phyloP scores from a whole-genome alignment of 2,888 invertebrate species.

The Troides aeacus region DNA sequence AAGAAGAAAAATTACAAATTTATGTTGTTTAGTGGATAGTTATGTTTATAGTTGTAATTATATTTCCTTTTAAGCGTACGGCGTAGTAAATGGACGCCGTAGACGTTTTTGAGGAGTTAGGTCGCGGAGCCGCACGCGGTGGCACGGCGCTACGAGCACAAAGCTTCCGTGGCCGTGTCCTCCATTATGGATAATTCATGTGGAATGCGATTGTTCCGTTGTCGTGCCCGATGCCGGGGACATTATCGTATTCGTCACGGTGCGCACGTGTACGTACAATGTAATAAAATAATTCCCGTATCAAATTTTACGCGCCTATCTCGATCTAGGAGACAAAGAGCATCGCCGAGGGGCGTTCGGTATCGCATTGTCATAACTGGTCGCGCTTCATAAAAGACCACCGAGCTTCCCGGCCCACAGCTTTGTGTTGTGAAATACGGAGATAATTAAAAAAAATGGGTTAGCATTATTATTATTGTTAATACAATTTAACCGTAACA shows the following conservation, averaged over 20 bases:
- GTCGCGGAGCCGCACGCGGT: slow-evolving; percentile 59
- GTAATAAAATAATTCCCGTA: slow-evolving; percentile 80
- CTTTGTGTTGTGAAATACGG: slow-evolving; percentile 58
- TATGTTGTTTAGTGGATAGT: too few relatives aligned
- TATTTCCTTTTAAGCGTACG: slow-evolving; percentile 9
- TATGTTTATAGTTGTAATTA: too few relatives aligned
- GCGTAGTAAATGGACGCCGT: neutral
- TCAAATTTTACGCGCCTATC: slow-evolving; percentile 79
- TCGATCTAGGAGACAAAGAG: slow-evolving; percentile 76
- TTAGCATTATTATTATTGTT: slow-evolving; percentile 50
- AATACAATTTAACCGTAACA: slow-evolving; percentile 13
- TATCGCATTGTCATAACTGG: slow-evolving; percentile 76
- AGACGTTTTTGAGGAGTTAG: slow-evolving; percentile 44
- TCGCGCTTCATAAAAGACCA: slow-evolving; percentile 67
- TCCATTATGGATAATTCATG: slow-evolving; percentile 73
- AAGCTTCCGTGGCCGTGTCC: slow-evolving; percentile 64
- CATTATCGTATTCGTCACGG: slow-evolving; percentile 78
- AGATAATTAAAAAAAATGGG: slow-evolving; percentile 56
- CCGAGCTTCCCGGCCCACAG: slow-evolving; percentile 55
- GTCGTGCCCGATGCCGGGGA: slow-evolving; percentile 57
- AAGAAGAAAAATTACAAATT: too few relatives aligned
- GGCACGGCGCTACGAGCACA: slow-evolving; percentile 61
- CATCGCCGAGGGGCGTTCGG: slow-evolving; percentile 60
- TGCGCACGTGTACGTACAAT: slow-evolving; percentile 75
- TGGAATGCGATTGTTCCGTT: slow-evolving; percentile 75